Conservation (phyloP, 2,888 invertebrate genomes). For the Eupelmus urozonus region DNA sequence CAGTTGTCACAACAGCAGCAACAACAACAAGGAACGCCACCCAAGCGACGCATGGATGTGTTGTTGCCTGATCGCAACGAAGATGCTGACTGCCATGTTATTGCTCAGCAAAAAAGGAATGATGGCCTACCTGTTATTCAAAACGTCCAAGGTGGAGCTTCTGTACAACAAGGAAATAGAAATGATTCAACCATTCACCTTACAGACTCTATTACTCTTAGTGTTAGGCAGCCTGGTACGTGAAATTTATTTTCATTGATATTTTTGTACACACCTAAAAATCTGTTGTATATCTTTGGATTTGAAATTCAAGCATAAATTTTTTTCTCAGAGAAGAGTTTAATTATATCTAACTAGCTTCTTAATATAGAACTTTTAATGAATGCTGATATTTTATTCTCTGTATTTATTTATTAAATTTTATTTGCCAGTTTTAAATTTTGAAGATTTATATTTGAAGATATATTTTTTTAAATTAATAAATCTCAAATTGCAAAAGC, state of each 20-base stretch:
- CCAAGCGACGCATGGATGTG: constrained; percentile 81
- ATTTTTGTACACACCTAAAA: too few relatives aligned
- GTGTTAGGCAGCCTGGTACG: constrained; percentile 78
- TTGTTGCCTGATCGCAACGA: constrained; percentile 85
- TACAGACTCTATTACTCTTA: constrained; percentile 86
- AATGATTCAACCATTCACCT: constrained; percentile 82
- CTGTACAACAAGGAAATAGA: constrained; percentile 65
- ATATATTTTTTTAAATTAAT: background rate
- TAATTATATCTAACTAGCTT: background rate
- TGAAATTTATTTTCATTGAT: constrained; percentile 26
- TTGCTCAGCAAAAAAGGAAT: constrained; percentile 86
- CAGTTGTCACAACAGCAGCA: constrained; percentile 65
- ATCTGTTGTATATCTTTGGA: too few relatives aligned
- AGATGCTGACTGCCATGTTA: constrained; percentile 87
- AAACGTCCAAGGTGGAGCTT: constrained; percentile 84
- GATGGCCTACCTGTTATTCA: constrained; percentile 86
- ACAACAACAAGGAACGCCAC: constrained; percentile 68
- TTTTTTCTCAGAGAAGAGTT: too few relatives aligned
- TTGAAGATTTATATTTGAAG: background rate
- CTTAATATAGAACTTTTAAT: too few relatives aligned
- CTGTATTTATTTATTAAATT: background rate
- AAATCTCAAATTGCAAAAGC: too few relatives aligned
- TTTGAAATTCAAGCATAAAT: too few relatives aligned
- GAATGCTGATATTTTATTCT: too few relatives aligned
- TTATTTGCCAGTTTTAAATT: background rate